Evolutionary conservation across 2,888 invertebrate genomes (phyloP), one percentile per base, ranked within the genome.

Genomic region (Trimorus sp.): DNA sequence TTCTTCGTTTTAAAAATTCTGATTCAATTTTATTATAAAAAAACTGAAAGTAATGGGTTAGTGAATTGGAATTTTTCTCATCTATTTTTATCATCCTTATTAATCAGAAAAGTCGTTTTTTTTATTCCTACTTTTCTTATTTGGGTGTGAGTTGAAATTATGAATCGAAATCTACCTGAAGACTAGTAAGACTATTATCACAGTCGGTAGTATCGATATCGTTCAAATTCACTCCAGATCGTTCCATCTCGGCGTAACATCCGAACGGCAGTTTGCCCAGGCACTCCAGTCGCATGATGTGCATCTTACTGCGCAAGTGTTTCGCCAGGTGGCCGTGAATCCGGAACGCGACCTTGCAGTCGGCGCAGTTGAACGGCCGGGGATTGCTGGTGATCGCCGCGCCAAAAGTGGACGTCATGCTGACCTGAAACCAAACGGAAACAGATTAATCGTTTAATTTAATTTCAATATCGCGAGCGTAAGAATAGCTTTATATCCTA

Each of bases 261-360:
- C 98, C 98, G 89, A 97, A 97, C 0, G 98, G 98, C 85, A 99
- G 93, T 92, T 98, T 98, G 75, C 97, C 97, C 83, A 98, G 93
- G 90, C 97, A 97, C 92, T 98, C 98, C 83, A 98, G 93, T 88
- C 97, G 96, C 95, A 97, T 97, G 53, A 98, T 98, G 90, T 99
- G 99, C 94, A 97, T 97, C 93, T 98, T 98, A 84, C 98, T 98
- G 74, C 99, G 95, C 81, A 99, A 93, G 93, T 99, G 99, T 92
- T 99, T 99, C 0, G 98, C 98, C 88, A 99, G 93, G 92, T 99
- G 99, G 0, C 99, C 99, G 89, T 98, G 98, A 89, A 98, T 98
- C 86, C 98, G 94, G 91, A 99, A 99, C 8, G 98, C 98, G 86
- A 98, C 97, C 90, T 97, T 97, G 91, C 99, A 99, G 90, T 99